A percentile compares a stretch with the other conserved stretches of the same genome.
Evolutionary conservation across 2,888 invertebrate species (phyloP).

Genomic region (Atherix ibis): DNA sequence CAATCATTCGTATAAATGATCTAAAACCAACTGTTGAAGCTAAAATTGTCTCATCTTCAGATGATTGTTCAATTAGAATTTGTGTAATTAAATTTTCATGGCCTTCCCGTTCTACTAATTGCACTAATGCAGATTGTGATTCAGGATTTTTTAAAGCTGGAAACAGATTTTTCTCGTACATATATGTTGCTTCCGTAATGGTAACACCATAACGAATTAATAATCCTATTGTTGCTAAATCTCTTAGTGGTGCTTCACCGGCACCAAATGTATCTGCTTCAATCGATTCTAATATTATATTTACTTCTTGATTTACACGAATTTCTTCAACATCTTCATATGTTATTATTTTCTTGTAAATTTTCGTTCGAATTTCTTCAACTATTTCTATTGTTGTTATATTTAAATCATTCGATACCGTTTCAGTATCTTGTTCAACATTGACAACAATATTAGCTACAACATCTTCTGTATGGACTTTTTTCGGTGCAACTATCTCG

Average conservation of each 20-base stretch:
- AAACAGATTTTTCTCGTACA: slow-evolving; percentile 65
- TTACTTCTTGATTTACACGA: slow-evolving; percentile 53
- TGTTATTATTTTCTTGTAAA: slow-evolving; percentile 27
- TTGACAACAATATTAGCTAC: slow-evolving; percentile 1
- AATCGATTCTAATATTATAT: slow-evolving; percentile 55
- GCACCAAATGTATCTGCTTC: slow-evolving; percentile 66
- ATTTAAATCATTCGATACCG: slow-evolving; percentile 20
- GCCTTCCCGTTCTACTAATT: slow-evolving; percentile 69
- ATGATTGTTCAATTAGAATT: slow-evolving; percentile 64
- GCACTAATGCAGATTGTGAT: slow-evolving; percentile 70
- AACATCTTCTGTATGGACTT: background rate
- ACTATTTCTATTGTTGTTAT: slow-evolving; percentile 36
- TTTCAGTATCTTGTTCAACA: slow-evolving; percentile 7
- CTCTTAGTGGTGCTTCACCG: slow-evolving; percentile 60
- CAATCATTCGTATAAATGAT: slow-evolving; percentile 75
- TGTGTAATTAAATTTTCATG: slow-evolving; percentile 66
- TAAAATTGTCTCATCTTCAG: slow-evolving; percentile 57
- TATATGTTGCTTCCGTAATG: slow-evolving; percentile 56
- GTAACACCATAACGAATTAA: slow-evolving; percentile 59
- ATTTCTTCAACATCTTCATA: slow-evolving; percentile 40
- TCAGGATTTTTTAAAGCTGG: slow-evolving; percentile 64
- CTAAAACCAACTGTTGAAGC: slow-evolving; percentile 71
- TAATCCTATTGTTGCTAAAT: slow-evolving; percentile 68
- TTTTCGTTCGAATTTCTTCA: slow-evolving; percentile 30
- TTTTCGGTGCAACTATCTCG: slow-evolving; percentile 19